phyloP scores from a whole-genome alignment of 2,113 vertebrate species.

The Heliornis fulica region DNA sequence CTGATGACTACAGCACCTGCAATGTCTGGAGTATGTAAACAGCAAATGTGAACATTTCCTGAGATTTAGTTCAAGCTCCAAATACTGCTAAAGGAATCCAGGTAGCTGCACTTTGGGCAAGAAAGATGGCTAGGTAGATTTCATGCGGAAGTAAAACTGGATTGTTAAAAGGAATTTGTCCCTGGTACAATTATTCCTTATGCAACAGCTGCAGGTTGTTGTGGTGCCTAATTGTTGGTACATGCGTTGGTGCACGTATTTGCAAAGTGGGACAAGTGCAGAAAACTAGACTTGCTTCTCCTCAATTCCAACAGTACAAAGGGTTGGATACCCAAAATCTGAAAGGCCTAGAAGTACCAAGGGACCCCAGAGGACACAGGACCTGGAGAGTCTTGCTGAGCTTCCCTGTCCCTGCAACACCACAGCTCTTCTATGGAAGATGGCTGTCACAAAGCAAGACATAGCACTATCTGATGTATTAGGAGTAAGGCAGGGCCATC shows the following conservation, averaged over 20 bases:
- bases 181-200: not conserved
- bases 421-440: not conserved
- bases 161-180: not conserved
- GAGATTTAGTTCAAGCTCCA: not conserved
- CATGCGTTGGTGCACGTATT: not conserved
- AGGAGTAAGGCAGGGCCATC: not conserved
- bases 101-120: not conserved
- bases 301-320: not conserved
- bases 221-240: not conserved
- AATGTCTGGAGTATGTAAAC: not conserved
- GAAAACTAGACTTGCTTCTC: not conserved
- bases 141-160: not conserved
- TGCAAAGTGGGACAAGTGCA: not conserved
- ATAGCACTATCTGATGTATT: not conserved
- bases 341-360: not conserved
- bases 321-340: not conserved
- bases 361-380: not conserved
- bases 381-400: not conserved
- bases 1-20: not conserved
- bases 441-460: rapidly evolving
- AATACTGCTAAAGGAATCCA: not conserved
- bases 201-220: not conserved
- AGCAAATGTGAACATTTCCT: not conserved
- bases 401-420: not conserved
- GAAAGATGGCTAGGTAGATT: not conserved